Evolutionary conservation across 2,797 vertebrate genomes (phyloP), one percentile per base, ranked within the genome.

Genomic region (Cyclura pinguis): DNA sequence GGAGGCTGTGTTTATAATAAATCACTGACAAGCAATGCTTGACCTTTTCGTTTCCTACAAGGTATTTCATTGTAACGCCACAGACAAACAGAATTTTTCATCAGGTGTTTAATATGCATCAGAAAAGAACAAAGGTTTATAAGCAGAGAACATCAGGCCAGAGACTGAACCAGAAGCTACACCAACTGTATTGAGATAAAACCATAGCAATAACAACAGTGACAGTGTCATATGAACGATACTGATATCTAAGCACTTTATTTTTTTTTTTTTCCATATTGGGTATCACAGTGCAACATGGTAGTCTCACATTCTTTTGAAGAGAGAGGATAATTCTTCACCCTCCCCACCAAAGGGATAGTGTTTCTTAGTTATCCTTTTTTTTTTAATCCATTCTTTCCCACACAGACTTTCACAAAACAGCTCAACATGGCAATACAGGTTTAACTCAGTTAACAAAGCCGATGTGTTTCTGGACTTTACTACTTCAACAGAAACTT

Each of bases 11-110:
- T 96, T 96, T 95, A 96, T 96, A 93, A 96, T 96, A 96, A 93
- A 94, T 97, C 96, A 95, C 90, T 93, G 91, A 95, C 95, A 95
- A 91, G 77, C 85, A 74, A 96, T 94, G 93, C 94, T 92, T 96
- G 96, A 94, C 94, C 95, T 96, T 96, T 96, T 95, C 93, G 22
- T 96, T 97, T 97, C 95, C 94, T 95, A 96, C 95, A 96, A 96
- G 96, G 94, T 96, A 95, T 96, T 95, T 96, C 95, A 96, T 95
- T 95, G 95, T 96, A 96, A 95, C 95, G 93, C 94, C 94, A 92
- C 86, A 94, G 96, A 95, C 96, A 96, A 96, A 96, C 96, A 95
- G 92, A 94, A 93, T 95, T 95, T 96, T 96, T 96, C 95, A 96
- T 93, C 93, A 94, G 93, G 94, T 94, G 93, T 94, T 96, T 96